Conservation (phyloP, 2,888 invertebrate genomes). For the Metopia argyrocephala region DNA sequence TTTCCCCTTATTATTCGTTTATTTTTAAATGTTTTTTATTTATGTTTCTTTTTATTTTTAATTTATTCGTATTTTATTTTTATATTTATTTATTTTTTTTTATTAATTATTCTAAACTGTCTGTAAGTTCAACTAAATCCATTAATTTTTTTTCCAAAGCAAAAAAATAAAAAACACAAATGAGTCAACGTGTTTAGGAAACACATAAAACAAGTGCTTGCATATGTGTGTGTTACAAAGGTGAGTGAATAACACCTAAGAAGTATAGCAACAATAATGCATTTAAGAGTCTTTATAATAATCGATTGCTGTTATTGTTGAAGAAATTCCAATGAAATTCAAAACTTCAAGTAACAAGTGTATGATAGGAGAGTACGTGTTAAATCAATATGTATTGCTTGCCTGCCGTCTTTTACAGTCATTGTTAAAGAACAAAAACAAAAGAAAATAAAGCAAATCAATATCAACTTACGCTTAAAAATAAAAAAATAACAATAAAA, state of each 20-base stretch:
- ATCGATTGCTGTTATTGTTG: not conserved
- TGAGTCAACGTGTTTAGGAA: conserved; percentile 14
- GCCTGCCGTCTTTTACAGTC: conserved; percentile 20
- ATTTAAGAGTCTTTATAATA: not conserved
- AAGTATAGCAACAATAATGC: not conserved
- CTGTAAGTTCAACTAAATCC: not conserved
- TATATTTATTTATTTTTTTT: too few relatives aligned
- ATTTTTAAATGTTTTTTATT: too few relatives aligned
- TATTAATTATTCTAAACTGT: not conserved
- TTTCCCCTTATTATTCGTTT: too few relatives aligned
- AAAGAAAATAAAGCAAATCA: not conserved
- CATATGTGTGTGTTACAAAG: too few relatives aligned
- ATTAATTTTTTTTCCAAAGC: not conserved
- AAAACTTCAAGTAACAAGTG: not conserved
- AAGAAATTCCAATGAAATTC: conserved; percentile 27
- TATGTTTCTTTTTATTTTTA: too few relatives aligned
- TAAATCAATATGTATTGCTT: not conserved
- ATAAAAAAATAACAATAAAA: too few relatives aligned
- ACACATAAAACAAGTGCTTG: too few relatives aligned
- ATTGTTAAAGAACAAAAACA: not conserved
- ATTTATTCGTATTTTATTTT: too few relatives aligned
- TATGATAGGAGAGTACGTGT: not conserved
- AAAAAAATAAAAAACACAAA: not conserved
- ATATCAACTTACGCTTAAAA: not conserved
- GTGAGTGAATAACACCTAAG: not conserved